Conservation (phyloP, 2,888 invertebrate genomes). For the Drosophila picticornis region DNA sequence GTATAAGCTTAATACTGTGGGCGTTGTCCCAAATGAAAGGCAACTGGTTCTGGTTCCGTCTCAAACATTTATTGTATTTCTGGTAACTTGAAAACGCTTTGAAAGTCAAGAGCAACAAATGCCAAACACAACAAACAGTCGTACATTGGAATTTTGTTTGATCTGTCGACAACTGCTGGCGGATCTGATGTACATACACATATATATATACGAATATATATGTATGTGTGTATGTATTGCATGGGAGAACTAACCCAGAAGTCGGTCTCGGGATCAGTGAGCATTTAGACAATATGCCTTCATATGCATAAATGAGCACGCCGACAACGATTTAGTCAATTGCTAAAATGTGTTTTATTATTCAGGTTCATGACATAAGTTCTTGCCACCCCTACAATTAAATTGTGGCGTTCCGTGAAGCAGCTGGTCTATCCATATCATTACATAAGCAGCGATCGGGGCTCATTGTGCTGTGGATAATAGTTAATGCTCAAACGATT, state of each 20-base stretch:
- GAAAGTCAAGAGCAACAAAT: slow-evolving; percentile 36
- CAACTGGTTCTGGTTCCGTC: slow-evolving; percentile 60
- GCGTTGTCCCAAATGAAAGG: slow-evolving; percentile 68
- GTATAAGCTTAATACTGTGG: slow-evolving; percentile 9
- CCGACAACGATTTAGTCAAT: slow-evolving; percentile 48
- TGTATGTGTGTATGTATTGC: background rate
- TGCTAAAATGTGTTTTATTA: slow-evolving; percentile 54
- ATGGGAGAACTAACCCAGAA: slow-evolving; percentile 8
- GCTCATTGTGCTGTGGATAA: slow-evolving; percentile 55
- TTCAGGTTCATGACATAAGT: slow-evolving; percentile 55
- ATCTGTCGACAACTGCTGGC: slow-evolving; percentile 31
- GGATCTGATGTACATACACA: slow-evolving; percentile 37
- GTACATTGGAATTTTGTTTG: slow-evolving; percentile 3
- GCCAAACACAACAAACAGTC: slow-evolving; percentile 7
- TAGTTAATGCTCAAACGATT: slow-evolving; percentile 21
- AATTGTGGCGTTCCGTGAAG: slow-evolving; percentile 1
- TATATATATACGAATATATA: background rate
- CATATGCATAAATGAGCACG: slow-evolving; percentile 45
- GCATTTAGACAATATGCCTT: slow-evolving; percentile 59
- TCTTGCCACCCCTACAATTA: slow-evolving; percentile 62
- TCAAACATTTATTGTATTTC: slow-evolving; percentile 43
- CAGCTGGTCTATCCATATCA: slow-evolving; percentile 15
- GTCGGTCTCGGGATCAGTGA: slow-evolving; percentile 35
- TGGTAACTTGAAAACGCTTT: slow-evolving; percentile 42
- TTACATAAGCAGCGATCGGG: slow-evolving; percentile 51